phyloP scores from a whole-genome alignment of 2,797 vertebrate genomes.

The Pseudochirops cupreus region DNA sequence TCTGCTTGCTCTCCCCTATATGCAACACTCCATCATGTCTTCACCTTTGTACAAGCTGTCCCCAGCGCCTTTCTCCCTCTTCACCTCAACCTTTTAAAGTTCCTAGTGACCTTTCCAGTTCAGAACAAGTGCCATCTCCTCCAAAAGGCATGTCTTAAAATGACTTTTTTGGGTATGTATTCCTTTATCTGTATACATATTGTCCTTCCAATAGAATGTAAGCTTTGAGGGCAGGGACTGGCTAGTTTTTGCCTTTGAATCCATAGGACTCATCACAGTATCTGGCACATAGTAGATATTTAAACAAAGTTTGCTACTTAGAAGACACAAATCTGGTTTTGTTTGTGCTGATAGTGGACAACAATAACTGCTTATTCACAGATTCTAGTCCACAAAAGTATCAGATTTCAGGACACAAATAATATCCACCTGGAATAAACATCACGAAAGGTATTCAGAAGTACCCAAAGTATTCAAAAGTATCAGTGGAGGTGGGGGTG shows the following conservation, averaged over 20 bases:
- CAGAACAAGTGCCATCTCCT: background rate
- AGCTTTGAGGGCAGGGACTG: background rate
- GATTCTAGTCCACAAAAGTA: background rate
- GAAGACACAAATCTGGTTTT: background rate
- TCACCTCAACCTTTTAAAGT: background rate
- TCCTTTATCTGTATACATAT: background rate
- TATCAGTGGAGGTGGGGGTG: background rate
- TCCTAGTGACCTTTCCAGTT: background rate
- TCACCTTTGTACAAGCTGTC: background rate
- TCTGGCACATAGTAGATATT: background rate
- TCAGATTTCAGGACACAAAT: background rate
- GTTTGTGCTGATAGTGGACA: background rate
- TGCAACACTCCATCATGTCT: background rate
- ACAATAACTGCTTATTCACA: background rate
- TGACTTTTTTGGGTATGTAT: background rate
- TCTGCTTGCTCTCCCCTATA: background rate
- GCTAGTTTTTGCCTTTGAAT: background rate
- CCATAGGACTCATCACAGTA: background rate
- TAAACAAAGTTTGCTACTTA: background rate
- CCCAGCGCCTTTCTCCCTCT: background rate
- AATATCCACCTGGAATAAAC: background rate
- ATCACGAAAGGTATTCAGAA: background rate
- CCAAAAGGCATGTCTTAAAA: background rate
- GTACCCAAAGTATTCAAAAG: no score
- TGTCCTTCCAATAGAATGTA: background rate